Evolutionary conservation across 2,113 vertebrate species (phyloP), one percentile per base, ranked within the genome.

Genomic region (Arenaria interpres): DNA sequence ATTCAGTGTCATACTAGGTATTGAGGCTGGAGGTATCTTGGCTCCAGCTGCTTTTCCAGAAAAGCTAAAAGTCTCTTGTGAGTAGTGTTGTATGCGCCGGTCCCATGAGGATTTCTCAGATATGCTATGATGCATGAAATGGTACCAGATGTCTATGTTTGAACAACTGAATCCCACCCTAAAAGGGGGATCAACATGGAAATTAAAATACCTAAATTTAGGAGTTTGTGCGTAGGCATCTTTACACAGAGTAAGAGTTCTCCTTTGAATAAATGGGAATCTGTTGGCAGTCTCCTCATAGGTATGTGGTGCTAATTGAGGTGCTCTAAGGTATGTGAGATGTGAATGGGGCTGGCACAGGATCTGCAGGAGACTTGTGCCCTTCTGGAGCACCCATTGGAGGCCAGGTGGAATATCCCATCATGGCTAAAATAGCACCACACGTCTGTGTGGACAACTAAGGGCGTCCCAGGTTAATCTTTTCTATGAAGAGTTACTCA

Each of bases 71-170:
- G 4, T 22, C 20, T 81, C 74, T 1, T 0, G 8, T 20, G 23
- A 68, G 41, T 8, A 23, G 5, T 6, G 3, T 8, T 32, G 27
- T 18, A n/a, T 28, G 23, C 20, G 17, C 7, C 0, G 3, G 10
- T 25, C 13, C 35, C 27, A 4, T 3, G 23, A 24, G 23, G 25
- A 50, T 46, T 80, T 80, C 19, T 76, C 7, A 32, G 4, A 11
- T 25, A 20, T 6, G 6, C 12, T n/a, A 1, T 6, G 35, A n/a
- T 27, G 30, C 11, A 5, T 35, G 8, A 88, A 56, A 18, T 45
- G 28, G 32, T n/a, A 41, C 23, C 25, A 50, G 28, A 28, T 28
- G 15, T n/a, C 39, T 69, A 6, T 35, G 9, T 45, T 4, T 56
- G 35, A 28, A 33, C 14, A 60, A 51, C 18, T 19, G 12, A 43